Conservation (phyloP, 2,797 vertebrate species). For the Oreochromis mossambicus region DNA sequence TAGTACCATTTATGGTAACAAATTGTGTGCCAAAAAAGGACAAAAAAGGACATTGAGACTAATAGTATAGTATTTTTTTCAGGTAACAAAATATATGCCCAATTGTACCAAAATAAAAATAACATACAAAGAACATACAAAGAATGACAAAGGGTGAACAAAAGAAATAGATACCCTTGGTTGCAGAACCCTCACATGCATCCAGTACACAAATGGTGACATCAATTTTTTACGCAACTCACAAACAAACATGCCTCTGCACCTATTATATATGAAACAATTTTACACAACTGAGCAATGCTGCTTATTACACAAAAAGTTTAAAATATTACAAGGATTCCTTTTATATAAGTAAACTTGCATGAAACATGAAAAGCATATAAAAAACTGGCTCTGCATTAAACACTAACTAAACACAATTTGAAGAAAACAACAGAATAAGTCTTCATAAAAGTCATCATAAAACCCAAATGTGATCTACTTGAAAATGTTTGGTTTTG, state of each 20-base stretch:
- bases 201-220: not conserved
- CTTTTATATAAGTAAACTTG: not conserved
- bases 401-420: not conserved
- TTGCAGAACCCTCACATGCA: not conserved
- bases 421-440: constrained; percentile 24
- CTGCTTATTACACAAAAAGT: not conserved
- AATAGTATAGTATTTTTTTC: accelerated
- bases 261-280: not conserved
- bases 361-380: not conserved
- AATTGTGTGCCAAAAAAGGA: not conserved
- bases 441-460: constrained; percentile 26
- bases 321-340: not conserved
- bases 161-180: not conserved
- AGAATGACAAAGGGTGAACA: not conserved
- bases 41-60: not conserved
- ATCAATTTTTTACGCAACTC: not conserved
- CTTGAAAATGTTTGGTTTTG: constrained; percentile 64
- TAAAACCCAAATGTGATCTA: constrained; percentile 46
- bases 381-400: not conserved
- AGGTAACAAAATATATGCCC: not conserved
- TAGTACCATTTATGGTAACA: not conserved
- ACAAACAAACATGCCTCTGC: not conserved
- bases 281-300: not conserved
- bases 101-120: not conserved
- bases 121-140: not conserved